Base-by-base conservation (phyloP, 1,140 invertebrate species). In the Leptinotarsa texana region DNA sequence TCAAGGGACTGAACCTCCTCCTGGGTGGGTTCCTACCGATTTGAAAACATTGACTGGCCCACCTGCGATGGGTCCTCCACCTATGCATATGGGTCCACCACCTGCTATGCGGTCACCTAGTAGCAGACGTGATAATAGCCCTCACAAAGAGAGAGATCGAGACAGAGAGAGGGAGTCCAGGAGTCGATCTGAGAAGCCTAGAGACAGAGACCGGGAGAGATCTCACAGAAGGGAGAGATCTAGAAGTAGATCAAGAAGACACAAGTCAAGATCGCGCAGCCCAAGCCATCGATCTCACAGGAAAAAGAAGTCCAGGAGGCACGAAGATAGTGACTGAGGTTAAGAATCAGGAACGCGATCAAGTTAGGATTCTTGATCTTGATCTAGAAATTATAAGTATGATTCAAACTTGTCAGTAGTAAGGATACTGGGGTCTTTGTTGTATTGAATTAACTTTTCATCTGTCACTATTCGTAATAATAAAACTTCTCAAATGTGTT, bases 221-320 rank as follows among this genome's bases (percentile, higher is more conserved):
- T 89, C 89, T 69, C 87, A 90, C 73, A 85, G 89, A 22, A 87
- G 87, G 5, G 86, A 85, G 57, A 84, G 88, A 13, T 89, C 88
- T 13, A 78, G 88, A 49, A 88, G 90, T 82, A 86, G 89, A 74
- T 90, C 89, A 17, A 88, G 90, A 76, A 87, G 90, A 18, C 87
- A 88, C 87, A 83, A 90, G 87, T 72, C 88, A 85, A 63, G 90
- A 87, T 86, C 90, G 85, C 81, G 90, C 72, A 91, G 90, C 81
- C 89, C 90, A 4, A 88, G 87, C 79, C 86, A 89, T 70, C 86
- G 89, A 24, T 82, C 82, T 47, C 86, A 86, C 76, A 84, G 87
- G 57, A 92, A 91, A 82, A 91, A 91, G 86, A 92, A 92, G 85
- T 84, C 83, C 15, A 73, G 71, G 42, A 77, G 83, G 68, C 84